A percentile compares a stretch with the other conserved stretches of the same genome.
Conservation (phyloP, 1,140 invertebrate species). For the Phymorhynchus buccinoides region DNA sequence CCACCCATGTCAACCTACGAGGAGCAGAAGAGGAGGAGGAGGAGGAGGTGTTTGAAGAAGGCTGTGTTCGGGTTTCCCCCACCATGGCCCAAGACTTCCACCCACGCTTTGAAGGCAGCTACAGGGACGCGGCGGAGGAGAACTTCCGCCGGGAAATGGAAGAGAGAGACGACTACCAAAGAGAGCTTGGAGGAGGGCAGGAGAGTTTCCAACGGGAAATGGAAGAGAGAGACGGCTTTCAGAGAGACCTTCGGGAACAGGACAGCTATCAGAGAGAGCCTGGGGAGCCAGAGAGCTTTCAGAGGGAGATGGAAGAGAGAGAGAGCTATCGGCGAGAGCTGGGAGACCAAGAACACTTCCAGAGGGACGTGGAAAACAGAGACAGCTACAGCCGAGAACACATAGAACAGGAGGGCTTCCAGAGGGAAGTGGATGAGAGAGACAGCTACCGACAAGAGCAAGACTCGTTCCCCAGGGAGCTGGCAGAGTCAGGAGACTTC, state of each 20-base stretch:
- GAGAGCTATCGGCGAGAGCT: conserved; percentile 1
- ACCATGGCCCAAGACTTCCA: conserved; percentile 18
- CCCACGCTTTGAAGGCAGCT: neutral
- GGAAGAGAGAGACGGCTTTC: neutral
- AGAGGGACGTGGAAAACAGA: neutral
- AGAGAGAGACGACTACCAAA: neutral
- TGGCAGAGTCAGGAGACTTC: neutral
- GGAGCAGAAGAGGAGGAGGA: conserved; percentile 30
- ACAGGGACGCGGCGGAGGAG: neutral
- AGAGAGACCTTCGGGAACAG: neutral
- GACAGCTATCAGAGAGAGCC: neutral
- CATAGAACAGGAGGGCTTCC: neutral
- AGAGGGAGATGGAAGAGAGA: neutral
- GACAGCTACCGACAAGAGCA: neutral
- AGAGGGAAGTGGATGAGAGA: neutral
- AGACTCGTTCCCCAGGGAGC: neutral
- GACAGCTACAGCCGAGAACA: neutral
- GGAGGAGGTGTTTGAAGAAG: conserved; percentile 19
- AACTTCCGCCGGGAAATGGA: neutral
- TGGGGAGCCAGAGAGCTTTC: neutral
- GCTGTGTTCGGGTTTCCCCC: conserved; percentile 16
- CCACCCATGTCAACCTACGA: conserved; percentile 11
- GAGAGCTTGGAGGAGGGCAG: neutral
- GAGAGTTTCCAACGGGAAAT: neutral
- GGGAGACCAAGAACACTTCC: neutral